These are phyloP conservation scores for Hypotaenidia okinawae DNA, from an alignment of 2,797 vertebrate genomes.

Conservation along the genomic window DNA sequence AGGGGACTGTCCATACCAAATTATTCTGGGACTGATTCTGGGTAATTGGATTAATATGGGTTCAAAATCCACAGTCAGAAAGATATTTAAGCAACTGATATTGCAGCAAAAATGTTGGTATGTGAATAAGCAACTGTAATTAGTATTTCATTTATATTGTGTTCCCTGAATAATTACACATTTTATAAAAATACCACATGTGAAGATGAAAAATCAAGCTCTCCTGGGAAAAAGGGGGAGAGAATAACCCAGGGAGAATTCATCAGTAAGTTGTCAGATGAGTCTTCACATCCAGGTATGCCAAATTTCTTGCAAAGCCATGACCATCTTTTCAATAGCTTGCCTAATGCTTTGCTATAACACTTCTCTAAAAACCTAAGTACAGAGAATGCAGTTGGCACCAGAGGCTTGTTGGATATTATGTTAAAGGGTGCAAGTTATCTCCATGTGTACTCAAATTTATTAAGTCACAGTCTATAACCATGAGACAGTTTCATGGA, in stretches of 20 bases:
- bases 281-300: neutral
- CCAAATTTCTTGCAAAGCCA: neutral
- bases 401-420: neutral
- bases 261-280: neutral
- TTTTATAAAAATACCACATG: neutral
- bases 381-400: neutral
- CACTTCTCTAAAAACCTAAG: neutral
- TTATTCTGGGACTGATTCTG: slow-evolving; percentile 4
- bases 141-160: neutral
- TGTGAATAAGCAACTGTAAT: slow-evolving; percentile 13
- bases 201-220: neutral
- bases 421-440: neutral
- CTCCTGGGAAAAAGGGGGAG: neutral
- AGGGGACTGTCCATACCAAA: neutral
- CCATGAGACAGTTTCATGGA: neutral
- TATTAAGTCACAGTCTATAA: slow-evolving; percentile 13
- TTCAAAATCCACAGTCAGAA: slow-evolving; percentile 11
- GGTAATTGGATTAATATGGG: neutral
- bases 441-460: neutral
- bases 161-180: neutral
- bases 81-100: neutral
- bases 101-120: neutral
- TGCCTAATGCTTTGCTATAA: neutral
- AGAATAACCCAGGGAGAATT: neutral
- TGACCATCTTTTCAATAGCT: neutral